Conservation (phyloP, 2,888 invertebrate genomes). For the Brachycybe producta region DNA sequence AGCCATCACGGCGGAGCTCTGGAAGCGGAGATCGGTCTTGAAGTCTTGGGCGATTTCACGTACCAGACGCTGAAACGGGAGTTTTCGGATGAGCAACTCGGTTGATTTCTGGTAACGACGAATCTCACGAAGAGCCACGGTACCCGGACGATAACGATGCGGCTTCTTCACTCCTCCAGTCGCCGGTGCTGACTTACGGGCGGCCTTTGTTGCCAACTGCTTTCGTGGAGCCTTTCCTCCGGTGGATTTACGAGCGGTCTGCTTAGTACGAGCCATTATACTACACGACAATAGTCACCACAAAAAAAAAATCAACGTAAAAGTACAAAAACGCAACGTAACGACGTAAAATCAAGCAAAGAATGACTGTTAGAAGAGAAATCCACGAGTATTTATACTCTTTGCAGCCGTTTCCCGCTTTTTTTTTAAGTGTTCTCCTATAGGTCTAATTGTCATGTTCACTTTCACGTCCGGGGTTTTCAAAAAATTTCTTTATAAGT, state of each 20-base stretch:
- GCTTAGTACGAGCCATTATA: conserved; percentile 97
- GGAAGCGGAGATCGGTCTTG: conserved; percentile 37
- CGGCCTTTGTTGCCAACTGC: conserved; percentile 84
- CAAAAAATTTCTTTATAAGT: no score
- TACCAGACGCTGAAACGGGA: conserved; percentile 32
- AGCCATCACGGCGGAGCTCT: conserved; percentile 34
- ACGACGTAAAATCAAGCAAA: no score
- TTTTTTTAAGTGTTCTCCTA: no score
- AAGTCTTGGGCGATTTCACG: conserved; percentile 37
- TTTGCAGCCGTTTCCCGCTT: no score
- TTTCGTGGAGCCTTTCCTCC: conserved; percentile 95
- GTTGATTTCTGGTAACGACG: conserved; percentile 34
- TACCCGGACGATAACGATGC: conserved; percentile 91
- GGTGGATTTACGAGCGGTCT: conserved; percentile 91
- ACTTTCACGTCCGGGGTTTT: no score
- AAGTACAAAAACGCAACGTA: no score
- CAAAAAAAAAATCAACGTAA: no score
- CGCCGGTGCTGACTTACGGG: conserved; percentile 85
- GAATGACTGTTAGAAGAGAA: no score
- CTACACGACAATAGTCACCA: no score
- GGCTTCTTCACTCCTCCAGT: conserved; percentile 94
- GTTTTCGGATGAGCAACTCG: conserved; percentile 33
- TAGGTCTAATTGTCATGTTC: no score
- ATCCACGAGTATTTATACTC: no score
- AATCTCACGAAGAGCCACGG: conserved; percentile 64